Percentiles rank a stretch among this genome's conserved stretches.
These are phyloP conservation scores for Sycophila texana DNA, from an alignment of 2,888 invertebrate species.

Conservation along the genomic window DNA sequence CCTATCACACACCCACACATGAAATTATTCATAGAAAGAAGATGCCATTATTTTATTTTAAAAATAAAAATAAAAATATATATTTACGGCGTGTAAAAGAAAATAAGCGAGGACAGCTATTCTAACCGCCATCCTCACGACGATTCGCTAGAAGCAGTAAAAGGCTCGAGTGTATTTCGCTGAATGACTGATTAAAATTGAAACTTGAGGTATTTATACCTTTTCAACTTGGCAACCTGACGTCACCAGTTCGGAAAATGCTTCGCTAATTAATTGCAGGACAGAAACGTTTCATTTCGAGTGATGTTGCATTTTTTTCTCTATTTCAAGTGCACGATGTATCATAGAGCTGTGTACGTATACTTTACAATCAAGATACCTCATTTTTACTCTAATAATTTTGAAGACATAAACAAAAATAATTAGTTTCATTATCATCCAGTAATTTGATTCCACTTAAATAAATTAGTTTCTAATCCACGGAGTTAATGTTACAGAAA, in stretches of 20 bases:
- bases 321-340: conserved; percentile 20
- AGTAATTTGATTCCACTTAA: conserved; percentile 27
- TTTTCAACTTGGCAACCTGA: conserved; percentile 24
- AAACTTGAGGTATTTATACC: conserved; percentile 48
- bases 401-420: conserved; percentile 24
- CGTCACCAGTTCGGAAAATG: conserved; percentile 34
- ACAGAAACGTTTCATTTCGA: conserved; percentile 1
- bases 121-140: conserved; percentile 35
- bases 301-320: conserved; percentile 39
- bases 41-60: not conserved
- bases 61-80: conserved; percentile 2
- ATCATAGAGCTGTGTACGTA: not conserved
- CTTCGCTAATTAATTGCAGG: conserved; percentile 29
- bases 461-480: conserved; percentile 32
- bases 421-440: not conserved
- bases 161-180: conserved; percentile 43
- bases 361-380: conserved; percentile 6
- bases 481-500: not conserved
- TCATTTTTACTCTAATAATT: conserved; percentile 16
- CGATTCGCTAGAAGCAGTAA: conserved; percentile 30
- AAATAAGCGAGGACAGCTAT: conserved; percentile 9
- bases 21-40: not conserved
- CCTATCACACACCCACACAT: not conserved
- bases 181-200: conserved; percentile 51
- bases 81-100: conserved; percentile 14